These are phyloP conservation scores for Kryptolebias marmoratus DNA, from an alignment of 2,113 vertebrate genomes.

Conservation along the genomic window DNA sequence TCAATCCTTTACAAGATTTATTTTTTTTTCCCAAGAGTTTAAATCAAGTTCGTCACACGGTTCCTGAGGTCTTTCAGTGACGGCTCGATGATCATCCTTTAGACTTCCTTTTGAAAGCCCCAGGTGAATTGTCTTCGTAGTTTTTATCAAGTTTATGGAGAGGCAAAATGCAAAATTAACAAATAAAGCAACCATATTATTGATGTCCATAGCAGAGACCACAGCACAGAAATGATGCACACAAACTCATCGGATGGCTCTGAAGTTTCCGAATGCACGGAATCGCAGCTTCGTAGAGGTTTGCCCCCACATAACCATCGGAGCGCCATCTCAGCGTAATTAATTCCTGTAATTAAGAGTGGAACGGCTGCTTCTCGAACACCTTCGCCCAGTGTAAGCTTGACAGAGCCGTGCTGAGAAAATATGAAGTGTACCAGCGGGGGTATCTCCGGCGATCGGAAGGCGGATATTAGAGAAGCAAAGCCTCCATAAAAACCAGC, in stretches of 20 bases:
- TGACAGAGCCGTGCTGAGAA: slow-evolving; percentile 38
- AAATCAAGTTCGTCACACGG: no score
- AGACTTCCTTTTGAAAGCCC: neutral
- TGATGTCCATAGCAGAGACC: neutral
- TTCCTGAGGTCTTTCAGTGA: no score
- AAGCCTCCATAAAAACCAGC: slow-evolving; percentile 28
- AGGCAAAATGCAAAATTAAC: neutral
- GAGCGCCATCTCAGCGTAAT: slow-evolving; percentile 35
- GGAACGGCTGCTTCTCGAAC: slow-evolving; percentile 36
- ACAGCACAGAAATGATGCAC: neutral
- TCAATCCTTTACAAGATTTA: no score
- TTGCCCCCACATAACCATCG: slow-evolving; percentile 22
- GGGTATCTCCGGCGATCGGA: slow-evolving; percentile 20
- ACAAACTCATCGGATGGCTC: neutral
- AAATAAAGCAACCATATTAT: neutral
- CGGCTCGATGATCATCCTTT: neutral
- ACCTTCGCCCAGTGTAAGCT: slow-evolving; percentile 23
- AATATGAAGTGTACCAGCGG: slow-evolving; percentile 48
- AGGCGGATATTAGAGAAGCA: slow-evolving; percentile 33
- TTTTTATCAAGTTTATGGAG: slow-evolving; percentile 5
- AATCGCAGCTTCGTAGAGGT: slow-evolving; percentile 33
- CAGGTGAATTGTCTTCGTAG: slow-evolving; percentile 3
- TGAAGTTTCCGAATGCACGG: slow-evolving; percentile 5
- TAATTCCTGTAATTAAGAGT: slow-evolving; percentile 57
- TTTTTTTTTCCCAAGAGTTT: no score